These are phyloP conservation scores for Rhagonycha lutea DNA, from an alignment of 2,888 invertebrate genomes.

Conservation along the genomic window DNA sequence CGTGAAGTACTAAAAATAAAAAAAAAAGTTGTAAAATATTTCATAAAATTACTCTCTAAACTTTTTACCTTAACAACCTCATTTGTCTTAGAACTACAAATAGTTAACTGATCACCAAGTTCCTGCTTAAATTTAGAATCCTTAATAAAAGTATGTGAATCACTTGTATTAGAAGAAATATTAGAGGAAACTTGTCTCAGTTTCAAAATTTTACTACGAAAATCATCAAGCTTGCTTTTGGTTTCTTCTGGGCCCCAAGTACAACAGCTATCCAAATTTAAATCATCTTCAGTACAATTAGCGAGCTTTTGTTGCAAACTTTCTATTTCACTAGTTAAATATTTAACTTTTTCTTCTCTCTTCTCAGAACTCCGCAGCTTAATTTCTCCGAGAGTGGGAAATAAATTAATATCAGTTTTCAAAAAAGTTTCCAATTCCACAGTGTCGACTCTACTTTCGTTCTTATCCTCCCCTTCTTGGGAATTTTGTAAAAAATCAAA, in stretches of 20 bases:
- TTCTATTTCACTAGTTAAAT: not conserved
- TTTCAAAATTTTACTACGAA: not conserved
- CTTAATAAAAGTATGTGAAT: not conserved
- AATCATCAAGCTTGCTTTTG: not conserved
- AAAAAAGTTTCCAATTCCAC: constrained; percentile 29
- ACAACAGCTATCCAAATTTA: too few species aligned
- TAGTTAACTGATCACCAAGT: not conserved
- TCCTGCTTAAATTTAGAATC: not conserved
- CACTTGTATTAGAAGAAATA: not conserved
- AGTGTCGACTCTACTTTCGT: constrained; percentile 10
- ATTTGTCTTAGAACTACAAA: not conserved
- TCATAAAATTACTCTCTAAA: not conserved
- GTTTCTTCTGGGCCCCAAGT: not conserved
- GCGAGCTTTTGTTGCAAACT: not conserved
- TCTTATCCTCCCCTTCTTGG: constrained; percentile 20
- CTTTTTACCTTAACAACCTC: not conserved
- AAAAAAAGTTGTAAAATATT: not conserved
- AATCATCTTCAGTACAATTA: not conserved
- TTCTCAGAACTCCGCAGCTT: constrained; percentile 21
- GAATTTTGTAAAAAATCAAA: constrained; percentile 33
- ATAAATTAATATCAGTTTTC: constrained; percentile 35
- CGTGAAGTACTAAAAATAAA: constrained; percentile 8
- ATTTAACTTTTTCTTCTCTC: constrained; percentile 7
- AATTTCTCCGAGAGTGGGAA: constrained; percentile 36
- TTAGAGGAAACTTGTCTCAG: not conserved